Evolutionary conservation across 2,113 vertebrate species (phyloP).

Genomic region (Phrynocephalus versicolor): DNA sequence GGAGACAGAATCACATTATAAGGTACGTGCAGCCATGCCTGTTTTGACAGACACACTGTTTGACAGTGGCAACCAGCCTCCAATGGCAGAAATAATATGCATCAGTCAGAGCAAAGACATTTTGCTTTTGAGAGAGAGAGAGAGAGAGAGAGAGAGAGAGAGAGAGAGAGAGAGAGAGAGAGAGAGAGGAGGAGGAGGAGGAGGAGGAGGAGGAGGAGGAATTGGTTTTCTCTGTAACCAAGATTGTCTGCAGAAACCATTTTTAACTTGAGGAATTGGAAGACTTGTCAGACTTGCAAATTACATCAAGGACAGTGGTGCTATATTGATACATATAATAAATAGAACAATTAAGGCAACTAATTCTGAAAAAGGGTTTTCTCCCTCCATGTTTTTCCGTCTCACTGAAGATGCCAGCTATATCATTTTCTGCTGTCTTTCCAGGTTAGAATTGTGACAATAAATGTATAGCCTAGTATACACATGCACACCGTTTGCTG

Average conservation of each 20-base stretch:
- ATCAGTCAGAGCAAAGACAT: neutral
- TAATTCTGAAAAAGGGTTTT: slow-evolving; percentile 11
- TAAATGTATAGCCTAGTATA: neutral
- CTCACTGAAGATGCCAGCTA: rapidly evolving
- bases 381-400: slow-evolving; percentile 12
- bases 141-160: neutral
- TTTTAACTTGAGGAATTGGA: neutral
- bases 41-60: neutral
- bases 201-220: too few species aligned
- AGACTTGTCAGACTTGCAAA: neutral
- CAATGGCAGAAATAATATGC: neutral
- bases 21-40: slow-evolving; percentile 79
- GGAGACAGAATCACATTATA: slow-evolving; percentile 92
- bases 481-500: neutral
- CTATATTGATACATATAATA: neutral
- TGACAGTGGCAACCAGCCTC: rapidly evolving
- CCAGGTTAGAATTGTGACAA: neutral
- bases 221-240: neutral
- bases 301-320: neutral
- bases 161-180: too few species aligned
- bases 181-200: too few species aligned
- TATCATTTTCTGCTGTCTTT: neutral
- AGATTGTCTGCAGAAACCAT: neutral
- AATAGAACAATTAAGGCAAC: neutral
- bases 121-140: too few species aligned